phyloP scores from a whole-genome alignment of 2,113 vertebrate genomes.

The Pterocles orientalis region DNA sequence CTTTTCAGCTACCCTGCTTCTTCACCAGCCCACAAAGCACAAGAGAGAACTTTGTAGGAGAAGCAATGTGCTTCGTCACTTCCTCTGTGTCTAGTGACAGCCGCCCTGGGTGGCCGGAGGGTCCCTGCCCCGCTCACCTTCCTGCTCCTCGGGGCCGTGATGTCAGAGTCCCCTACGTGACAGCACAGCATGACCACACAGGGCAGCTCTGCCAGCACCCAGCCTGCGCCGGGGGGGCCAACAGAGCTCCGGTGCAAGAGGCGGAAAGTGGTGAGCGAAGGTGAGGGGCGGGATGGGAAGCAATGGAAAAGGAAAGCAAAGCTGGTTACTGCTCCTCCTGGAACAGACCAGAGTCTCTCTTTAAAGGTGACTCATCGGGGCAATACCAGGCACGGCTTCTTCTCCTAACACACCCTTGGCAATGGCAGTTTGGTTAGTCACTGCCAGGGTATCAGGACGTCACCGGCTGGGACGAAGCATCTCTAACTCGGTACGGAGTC shows the following conservation, averaged over 20 bases:
- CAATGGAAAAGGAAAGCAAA: background rate
- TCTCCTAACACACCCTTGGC: constrained; percentile 53
- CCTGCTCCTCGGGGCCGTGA: background rate
- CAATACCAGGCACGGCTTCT: constrained; percentile 28
- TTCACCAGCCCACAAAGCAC: background rate
- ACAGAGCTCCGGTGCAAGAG: background rate
- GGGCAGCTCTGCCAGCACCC: background rate
- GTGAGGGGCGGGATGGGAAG: background rate
- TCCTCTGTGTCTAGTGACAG: background rate
- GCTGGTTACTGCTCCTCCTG: background rate
- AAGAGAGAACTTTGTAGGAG: background rate
- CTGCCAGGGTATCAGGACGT: constrained; percentile 30
- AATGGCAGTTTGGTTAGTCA: constrained; percentile 47
- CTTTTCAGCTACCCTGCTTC: background rate
- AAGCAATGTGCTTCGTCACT: constrained; percentile 2
- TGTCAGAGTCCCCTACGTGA: background rate
- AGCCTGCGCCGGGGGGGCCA: rapidly evolving
- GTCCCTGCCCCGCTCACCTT: background rate
- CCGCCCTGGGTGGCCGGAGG: background rate
- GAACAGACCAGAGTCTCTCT: background rate
- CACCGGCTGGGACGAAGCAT: background rate
- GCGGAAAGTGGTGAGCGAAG: background rate
- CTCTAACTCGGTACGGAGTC: background rate
- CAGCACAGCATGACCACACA: background rate
- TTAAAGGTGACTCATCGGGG: constrained; percentile 52